phyloP scores from a whole-genome alignment of 2,113 vertebrate species.

The Crotophaga sulcirostris region DNA sequence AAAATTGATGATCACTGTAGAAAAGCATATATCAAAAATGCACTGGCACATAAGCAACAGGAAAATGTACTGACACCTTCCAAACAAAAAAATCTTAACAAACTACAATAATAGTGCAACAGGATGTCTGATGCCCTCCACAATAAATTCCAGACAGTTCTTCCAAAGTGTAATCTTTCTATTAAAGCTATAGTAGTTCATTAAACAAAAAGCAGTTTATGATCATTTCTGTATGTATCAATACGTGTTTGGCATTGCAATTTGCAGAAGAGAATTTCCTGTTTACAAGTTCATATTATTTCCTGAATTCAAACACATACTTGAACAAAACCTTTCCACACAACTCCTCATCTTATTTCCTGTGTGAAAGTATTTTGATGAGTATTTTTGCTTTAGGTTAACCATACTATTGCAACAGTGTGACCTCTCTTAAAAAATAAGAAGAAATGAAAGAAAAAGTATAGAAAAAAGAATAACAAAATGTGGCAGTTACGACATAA shows the following conservation, averaged over 20 bases:
- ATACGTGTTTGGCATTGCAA: not conserved
- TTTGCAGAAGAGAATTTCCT: conserved; percentile 25
- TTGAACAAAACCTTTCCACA: not conserved
- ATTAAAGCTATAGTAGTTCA: not conserved
- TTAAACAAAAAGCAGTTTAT: conserved; percentile 24
- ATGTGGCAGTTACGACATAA: not conserved
- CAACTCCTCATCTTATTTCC: not conserved
- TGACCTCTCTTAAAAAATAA: not conserved
- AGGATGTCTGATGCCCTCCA: not conserved
- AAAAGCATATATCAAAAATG: not conserved
- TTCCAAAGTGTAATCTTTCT: not conserved
- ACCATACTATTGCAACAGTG: not conserved
- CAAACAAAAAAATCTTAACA: not conserved
- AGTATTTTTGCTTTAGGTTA: conserved; percentile 15
- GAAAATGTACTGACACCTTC: not conserved
- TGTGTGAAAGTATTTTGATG: not conserved
- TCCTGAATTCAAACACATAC: not conserved
- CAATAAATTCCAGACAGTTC: not conserved
- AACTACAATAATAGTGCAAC: not conserved
- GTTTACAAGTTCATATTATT: conserved; percentile 25
- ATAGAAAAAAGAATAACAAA: not conserved
- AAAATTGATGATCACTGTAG: not conserved
- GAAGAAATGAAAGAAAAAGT: not conserved
- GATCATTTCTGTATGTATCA: not conserved
- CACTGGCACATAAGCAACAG: not conserved